Base-by-base conservation (phyloP, 2,113 vertebrate genomes). In the Psilopogon haemacephalus region DNA sequence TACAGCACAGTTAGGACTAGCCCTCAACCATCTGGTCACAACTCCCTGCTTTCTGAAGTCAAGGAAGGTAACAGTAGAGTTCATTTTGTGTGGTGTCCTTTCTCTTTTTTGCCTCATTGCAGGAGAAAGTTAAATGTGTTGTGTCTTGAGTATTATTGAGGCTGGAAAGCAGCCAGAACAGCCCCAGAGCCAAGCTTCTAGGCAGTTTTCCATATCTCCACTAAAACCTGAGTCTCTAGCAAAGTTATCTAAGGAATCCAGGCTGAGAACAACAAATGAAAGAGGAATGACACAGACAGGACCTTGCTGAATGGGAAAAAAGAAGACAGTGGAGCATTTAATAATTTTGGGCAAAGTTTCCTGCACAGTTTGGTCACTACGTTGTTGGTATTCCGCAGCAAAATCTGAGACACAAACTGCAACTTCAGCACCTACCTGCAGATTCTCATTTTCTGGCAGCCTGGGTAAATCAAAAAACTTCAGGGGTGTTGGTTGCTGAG, bases 221-320 rank as follows among this genome's bases (percentile, higher is more conserved):
- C 63, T 30, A 91, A 89, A 93, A 80, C 64, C 37, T 21, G 4
- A 88, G 44, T 67, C 82, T 89, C 52, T 50, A 77, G 89, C 27
- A 24, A 80, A 95, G 85, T 94, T 88, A 93, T 94, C 93, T 90
- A 52, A 89, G 90, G 94, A 96, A 95, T 95, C 67, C 85, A 68
- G 90, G 60, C 90, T 80, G 72, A 40, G 32, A 73, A 55, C 35
- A 92, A 48, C 77, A 56, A 77, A 88, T 91, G 83, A 74, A 83
- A 92, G 88, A 92, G 78, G 55, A 95, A 93, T 94, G 75, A 88
- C 69, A 95, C 24, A 71, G 76, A 88, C 10, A 83, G 42, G 33
- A 19, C 50, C 1, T 2, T 42, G 42, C 40, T 81, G 27, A 7
- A 28, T 55, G 27, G 37, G 1, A 7, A 18, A 44, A 33, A 54